Evolutionary conservation across 2,797 vertebrate species (phyloP), one percentile per base, ranked within the genome.

Genomic region (Sphenopsis melanotis): DNA sequence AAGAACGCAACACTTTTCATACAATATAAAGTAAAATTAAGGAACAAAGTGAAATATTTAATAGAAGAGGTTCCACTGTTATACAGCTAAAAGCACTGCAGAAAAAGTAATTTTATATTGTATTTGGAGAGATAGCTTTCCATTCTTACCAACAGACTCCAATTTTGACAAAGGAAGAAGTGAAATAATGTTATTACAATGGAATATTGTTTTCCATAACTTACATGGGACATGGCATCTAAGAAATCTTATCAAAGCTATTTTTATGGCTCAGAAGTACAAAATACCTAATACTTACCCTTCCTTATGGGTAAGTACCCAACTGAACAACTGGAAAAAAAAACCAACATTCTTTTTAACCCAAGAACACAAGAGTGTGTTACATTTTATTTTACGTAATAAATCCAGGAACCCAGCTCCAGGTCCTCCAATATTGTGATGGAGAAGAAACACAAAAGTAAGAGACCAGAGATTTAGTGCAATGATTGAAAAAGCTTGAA

Each of bases 131-230:
- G 12, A 76, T 37, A 70, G 30, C 15, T 87, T 90, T 77, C 36
- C 56, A 60, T 78, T 92, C 78, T 83, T 79, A 83, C 37, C 11
- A 85, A 65, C 5, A 69, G 24, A 91, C 85, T 81, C 24, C 56
- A 69, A 70, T 83, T 71, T 79, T 89, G 57, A 80, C n/a, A 91
- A 79, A 91, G 8, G 4, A 30, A 92, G 34, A 83, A 89, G 11
- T 60, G n/a, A 93, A 96, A 91, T n/a, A 87, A 68, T 80, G 61
- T 69, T 83, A 72, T 88, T 87, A 55, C 37, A 84, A 63, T 42
- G 21, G 57, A 56, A 78, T 72, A 84, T 72, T 78, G 27, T 34
- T 94, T 95, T 94, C 63, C 60, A 36, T 78, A 76, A 91, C 50
- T 39, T 80, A 26, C 44, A 64, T 37, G 29, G 53, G 56, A 80